Base-by-base conservation (phyloP, 2,113 vertebrate species). In the Camelus bactrianus region DNA sequence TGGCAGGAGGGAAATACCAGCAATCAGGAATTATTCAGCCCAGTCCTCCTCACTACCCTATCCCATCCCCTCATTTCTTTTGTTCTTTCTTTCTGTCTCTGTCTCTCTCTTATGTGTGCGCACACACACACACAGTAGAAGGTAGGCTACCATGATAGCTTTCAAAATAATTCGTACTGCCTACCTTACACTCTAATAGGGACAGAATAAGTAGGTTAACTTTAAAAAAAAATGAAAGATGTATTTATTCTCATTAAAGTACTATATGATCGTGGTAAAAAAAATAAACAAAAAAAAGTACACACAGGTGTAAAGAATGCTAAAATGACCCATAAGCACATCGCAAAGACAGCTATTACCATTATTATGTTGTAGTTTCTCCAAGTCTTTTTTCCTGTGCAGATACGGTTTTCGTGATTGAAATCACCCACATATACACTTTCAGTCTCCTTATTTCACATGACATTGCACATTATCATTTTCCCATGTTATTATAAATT, bases 391-490 rank as follows among this genome's bases (percentile, higher is more conserved):
- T 32, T 82, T 56, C 32, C 48, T 35, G 6, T 76, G 8, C 17
- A 0, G 65, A 6, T 46, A n/a, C 89, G 2, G 2, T 69, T 97
- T 95, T 92, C 64, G 28, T 89, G 7, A 52, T 38, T 93, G 69
- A 93, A 95, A 72, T 81, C 28, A 79, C 30, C 10, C 26, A 8
- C 3, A 28, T 30, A n/a, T 73, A 79, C 8, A 87, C 15, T 77
- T 93, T 16, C 16, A 48, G 60, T 77, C 91, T 91, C 7, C 67
- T 67, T 60, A 42, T 93, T 89, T 93, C n/a, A 86, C 4, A 50
- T 82, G 79, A 9, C 12, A 48, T 70, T 83, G 69, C 64, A n/a
- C 19, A 60, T 48, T 32, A 48, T 46, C 48, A 56, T 83, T 84
- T 92, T 79, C n/a, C 16, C 14, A 20, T 70, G 35, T 77, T 60